Percentiles rank a stretch among this genome's conserved stretches.
Conservation (phyloP, 2,797 vertebrate species). For the Geotrypetes seraphini region DNA sequence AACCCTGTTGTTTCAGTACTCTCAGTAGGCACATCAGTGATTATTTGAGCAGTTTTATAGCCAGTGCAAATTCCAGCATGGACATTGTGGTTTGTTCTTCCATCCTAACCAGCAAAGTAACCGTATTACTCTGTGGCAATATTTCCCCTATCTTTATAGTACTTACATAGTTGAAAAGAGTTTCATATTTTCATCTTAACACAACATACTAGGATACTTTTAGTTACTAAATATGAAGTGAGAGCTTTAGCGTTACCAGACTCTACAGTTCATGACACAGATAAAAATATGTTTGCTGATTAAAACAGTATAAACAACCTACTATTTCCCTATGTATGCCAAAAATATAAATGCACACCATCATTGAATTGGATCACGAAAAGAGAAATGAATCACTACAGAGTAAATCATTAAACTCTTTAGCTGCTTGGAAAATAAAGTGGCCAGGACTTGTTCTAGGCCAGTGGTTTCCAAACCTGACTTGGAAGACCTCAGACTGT, state of each 20-base stretch:
- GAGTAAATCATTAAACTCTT: slow-evolving; percentile 35
- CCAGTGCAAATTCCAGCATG: too few relatives aligned
- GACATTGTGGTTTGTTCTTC: too few relatives aligned
- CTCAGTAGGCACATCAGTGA: not conserved
- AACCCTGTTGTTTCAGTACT: not conserved
- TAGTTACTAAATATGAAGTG: slow-evolving; percentile 23
- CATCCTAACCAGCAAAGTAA: too few relatives aligned
- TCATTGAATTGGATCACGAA: slow-evolving; percentile 33
- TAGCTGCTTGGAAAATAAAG: slow-evolving; percentile 37
- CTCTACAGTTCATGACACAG: slow-evolving; percentile 25
- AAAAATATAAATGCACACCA: slow-evolving; percentile 39
- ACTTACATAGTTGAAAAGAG: slow-evolving; percentile 14
- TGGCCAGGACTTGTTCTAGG: too few relatives aligned
- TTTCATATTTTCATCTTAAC: slow-evolving; percentile 21
- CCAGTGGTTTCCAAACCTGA: too few relatives aligned
- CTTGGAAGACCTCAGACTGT: too few relatives aligned
- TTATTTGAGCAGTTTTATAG: not conserved
- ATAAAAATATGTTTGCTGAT: slow-evolving; percentile 33
- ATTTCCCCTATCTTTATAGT: slow-evolving; percentile 6
- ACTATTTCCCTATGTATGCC: slow-evolving; percentile 37
- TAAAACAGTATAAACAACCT: slow-evolving; percentile 34
- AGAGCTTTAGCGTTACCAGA: slow-evolving; percentile 16
- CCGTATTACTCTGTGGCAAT: slow-evolving; percentile 9
- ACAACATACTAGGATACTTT: slow-evolving; percentile 23
- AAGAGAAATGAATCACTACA: slow-evolving; percentile 30